phyloP scores from a whole-genome alignment of 2,797 vertebrate species.

The Sebastiscus tertius region DNA sequence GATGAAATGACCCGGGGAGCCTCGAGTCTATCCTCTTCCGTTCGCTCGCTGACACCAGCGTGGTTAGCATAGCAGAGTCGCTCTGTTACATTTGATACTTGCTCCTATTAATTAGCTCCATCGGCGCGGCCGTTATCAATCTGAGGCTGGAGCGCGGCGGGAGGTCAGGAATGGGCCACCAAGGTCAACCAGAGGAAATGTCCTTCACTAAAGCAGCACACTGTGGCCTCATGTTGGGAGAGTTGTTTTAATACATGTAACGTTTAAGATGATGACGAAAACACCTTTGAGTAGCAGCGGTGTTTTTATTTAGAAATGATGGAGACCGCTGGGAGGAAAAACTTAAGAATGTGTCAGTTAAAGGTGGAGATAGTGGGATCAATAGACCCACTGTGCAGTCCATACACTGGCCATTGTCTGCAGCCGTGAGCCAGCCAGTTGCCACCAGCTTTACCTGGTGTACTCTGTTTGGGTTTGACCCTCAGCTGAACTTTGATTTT shows the following conservation, averaged over 20 bases:
- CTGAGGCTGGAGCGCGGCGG: conserved; percentile 27
- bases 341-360: background rate
- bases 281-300: background rate
- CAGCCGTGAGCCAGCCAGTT: conserved; percentile 32
- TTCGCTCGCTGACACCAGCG: conserved; percentile 64
- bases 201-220: background rate
- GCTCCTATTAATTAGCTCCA: conserved; percentile 77
- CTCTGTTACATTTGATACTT: conserved; percentile 82
- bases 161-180: conserved; percentile 65
- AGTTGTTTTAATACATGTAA: background rate
- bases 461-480: conserved; percentile 68
- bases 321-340: background rate
- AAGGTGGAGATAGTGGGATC: conserved; percentile 54
- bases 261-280: background rate
- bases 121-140: conserved; percentile 54
- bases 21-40: conserved; percentile 47
- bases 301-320: background rate
- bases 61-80: conserved; percentile 78
- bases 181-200: conserved; percentile 67
- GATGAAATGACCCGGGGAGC: conserved; percentile 57
- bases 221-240: background rate
- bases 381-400: conserved; percentile 48
- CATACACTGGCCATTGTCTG: conserved; percentile 53
- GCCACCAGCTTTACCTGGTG: conserved; percentile 49
- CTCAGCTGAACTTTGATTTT: conserved; percentile 77